Conservation (phyloP, 2,888 invertebrate genomes). For the Cryptus viduatorius region DNA sequence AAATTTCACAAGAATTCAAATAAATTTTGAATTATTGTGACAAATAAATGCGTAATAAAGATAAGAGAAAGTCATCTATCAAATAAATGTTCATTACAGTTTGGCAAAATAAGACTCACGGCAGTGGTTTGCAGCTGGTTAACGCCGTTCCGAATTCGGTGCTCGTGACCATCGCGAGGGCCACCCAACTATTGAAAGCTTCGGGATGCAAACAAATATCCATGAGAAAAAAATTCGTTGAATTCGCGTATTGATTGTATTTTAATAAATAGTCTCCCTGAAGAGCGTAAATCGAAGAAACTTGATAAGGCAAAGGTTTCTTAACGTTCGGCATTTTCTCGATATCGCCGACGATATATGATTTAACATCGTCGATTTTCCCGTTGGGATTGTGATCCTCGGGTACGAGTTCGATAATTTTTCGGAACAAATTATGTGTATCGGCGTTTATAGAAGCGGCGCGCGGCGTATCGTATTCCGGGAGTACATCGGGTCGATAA, state of each 20-base stretch:
- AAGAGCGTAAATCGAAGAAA: slow-evolving; percentile 94
- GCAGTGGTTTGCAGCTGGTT: slow-evolving; percentile 89
- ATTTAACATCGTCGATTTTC: slow-evolving; percentile 88
- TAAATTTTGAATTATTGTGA: too few species aligned
- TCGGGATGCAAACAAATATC: slow-evolving; percentile 93
- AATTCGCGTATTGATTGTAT: slow-evolving; percentile 91
- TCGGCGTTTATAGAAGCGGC: slow-evolving; percentile 93
- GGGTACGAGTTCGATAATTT: slow-evolving; percentile 90
- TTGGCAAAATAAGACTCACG: slow-evolving; percentile 83
- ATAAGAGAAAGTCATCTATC: background rate
- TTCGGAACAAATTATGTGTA: slow-evolving; percentile 90
- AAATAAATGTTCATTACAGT: background rate
- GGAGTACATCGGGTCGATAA: slow-evolving; percentile 92
- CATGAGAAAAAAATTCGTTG: slow-evolving; percentile 92
- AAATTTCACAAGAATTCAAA: background rate
- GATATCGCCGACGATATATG: slow-evolving; percentile 89
- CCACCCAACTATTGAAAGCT: slow-evolving; percentile 97
- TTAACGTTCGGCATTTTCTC: slow-evolving; percentile 87
- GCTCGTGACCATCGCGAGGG: slow-evolving; percentile 92
- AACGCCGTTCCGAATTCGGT: slow-evolving; percentile 92
- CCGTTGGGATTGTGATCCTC: slow-evolving; percentile 89
- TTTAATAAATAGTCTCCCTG: slow-evolving; percentile 97
- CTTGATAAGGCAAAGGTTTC: slow-evolving; percentile 87
- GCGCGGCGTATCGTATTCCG: slow-evolving; percentile 92
- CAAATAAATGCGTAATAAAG: background rate